A percentile compares a stretch with the other conserved stretches of the same genome.
Evolutionary conservation across 2,113 vertebrate genomes (phyloP).

Genomic region (Cercocebus atys): DNA sequence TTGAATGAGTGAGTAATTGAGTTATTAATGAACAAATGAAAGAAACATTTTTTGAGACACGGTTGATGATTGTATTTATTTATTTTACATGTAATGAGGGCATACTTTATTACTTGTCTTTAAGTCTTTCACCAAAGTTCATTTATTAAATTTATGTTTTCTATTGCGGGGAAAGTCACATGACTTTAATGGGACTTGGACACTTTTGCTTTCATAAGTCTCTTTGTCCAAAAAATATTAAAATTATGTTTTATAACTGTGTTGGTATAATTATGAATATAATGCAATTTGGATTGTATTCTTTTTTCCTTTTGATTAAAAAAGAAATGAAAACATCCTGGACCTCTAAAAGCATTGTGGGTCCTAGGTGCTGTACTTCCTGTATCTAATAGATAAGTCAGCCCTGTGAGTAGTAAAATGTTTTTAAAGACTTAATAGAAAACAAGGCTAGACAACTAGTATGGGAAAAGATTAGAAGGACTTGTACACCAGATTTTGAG

Average conservation of each 20-base stretch:
- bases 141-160: constrained; percentile 32
- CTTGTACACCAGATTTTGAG: not conserved
- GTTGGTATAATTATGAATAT: not conserved
- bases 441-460: not conserved
- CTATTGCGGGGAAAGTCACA: not conserved
- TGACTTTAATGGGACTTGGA: not conserved
- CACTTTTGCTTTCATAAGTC: not conserved
- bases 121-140: constrained; percentile 33
- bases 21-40: not conserved
- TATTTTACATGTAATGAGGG: not conserved
- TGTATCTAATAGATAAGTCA: not conserved
- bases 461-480: not conserved
- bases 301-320: not conserved
- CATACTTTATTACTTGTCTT: not conserved
- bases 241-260: not conserved
- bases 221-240: not conserved
- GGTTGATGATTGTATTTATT: not conserved
- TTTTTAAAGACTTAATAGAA: not conserved
- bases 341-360: not conserved
- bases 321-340: not conserved
- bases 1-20: not conserved
- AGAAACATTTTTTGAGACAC: not conserved
- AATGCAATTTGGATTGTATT: not conserved
- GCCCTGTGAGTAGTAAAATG: not conserved
- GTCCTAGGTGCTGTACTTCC: not conserved